These are phyloP conservation scores for Eurytoma adleriae DNA, from an alignment of 2,888 invertebrate genomes.

Conservation along the genomic window DNA sequence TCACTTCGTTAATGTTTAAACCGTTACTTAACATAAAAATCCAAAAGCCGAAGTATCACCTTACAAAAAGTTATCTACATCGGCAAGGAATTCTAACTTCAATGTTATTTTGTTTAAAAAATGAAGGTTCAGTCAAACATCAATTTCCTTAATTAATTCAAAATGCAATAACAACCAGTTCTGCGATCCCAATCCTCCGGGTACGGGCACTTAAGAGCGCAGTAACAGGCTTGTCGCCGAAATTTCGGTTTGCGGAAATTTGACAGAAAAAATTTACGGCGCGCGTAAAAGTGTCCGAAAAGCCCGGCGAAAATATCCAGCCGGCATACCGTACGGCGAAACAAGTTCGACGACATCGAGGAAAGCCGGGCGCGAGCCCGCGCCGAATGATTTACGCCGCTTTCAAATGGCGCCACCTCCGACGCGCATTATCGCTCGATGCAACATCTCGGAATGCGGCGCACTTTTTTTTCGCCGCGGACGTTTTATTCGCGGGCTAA, in stretches of 20 bases:
- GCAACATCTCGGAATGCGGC: slow-evolving; percentile 12
- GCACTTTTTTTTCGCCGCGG: slow-evolving; percentile 8
- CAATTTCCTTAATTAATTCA: too few relatives aligned
- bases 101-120: too few relatives aligned
- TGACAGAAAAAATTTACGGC: not conserved
- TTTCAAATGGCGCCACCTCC: slow-evolving; percentile 28
- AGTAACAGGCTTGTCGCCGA: too few relatives aligned
- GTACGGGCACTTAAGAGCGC: too few relatives aligned
- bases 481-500: slow-evolving; percentile 28
- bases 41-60: too few relatives aligned
- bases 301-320: not conserved
- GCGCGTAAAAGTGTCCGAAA: not conserved
- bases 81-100: too few relatives aligned
- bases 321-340: slow-evolving; percentile 14
- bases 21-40: too few relatives aligned
- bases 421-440: not conserved
- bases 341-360: slow-evolving; percentile 40
- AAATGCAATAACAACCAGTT: too few relatives aligned
- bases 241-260: not conserved
- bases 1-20: too few relatives aligned
- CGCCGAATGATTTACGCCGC: slow-evolving; percentile 36
- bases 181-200: too few relatives aligned
- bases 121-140: too few relatives aligned
- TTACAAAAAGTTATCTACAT: too few relatives aligned
- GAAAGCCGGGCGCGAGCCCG: not conserved